Base-by-base conservation (phyloP, 2,888 invertebrate genomes). In the Drosophila neutralis region DNA sequence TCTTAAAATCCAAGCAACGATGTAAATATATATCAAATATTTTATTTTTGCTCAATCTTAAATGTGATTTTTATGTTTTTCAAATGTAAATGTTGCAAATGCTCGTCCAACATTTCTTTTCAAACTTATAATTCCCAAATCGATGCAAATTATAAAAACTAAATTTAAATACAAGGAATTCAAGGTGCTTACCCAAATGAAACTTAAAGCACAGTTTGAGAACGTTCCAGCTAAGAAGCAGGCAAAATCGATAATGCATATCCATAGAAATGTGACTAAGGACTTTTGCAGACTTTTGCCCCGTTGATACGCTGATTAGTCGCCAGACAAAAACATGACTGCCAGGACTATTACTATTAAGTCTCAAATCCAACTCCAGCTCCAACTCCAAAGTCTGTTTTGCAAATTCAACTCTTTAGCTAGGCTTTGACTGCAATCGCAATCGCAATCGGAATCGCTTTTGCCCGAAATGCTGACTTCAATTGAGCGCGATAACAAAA, bases 401-500 rank as follows among this genome's bases (percentile, higher is more conserved):
- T 35, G 0, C 31, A 11, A 36, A 13, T 36, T 36, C 7, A 56
- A 38, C 45, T 31, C 36, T 15, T 42, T 24, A 10, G 7, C 21
- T 1, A 38, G 57, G 27, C 56, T 59, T 58, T 64, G 49, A 58
- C 69, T 59, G 69, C 59, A 54, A 45, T 45, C 45, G 45, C 21
- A 36, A n/a, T 40, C 40, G 42, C 40, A 18, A 38, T 40, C 11
- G 40, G 13, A 42, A 21, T 45, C 42, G 42, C 63, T 72, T 45
- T 35, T 38, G 45, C 18, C 52, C 52, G n/a, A 62, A 69, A 45
- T 52, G 51, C 66, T 69, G 67, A 68, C 85, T 75, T 42, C 82
- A 72, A 87, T 80, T 80, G 83, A 76, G 69, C 53, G 60, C 52
- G 35, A 49, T 69, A 60, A 73, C 68, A 80, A 82, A 87, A 69